These are phyloP conservation scores for Eidolon helvum DNA, from an alignment of 2,113 vertebrate genomes.

Conservation along the genomic window DNA sequence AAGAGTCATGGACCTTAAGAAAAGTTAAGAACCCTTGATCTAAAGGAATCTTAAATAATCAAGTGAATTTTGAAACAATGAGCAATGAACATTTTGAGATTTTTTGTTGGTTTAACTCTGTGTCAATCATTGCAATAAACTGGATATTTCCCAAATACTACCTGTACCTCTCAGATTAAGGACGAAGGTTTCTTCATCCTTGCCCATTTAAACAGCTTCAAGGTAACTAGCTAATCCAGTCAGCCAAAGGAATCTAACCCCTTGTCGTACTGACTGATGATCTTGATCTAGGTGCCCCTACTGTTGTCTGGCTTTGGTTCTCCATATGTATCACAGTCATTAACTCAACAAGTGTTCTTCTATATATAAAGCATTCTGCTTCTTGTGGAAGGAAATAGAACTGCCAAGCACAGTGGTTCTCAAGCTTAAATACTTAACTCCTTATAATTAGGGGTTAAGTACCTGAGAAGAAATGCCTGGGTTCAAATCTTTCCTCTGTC, in stretches of 20 bases:
- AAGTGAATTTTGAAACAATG: neutral
- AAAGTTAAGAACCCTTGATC: neutral
- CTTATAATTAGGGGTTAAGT: neutral
- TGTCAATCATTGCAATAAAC: neutral
- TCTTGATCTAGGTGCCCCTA: neutral
- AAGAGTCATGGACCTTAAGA: neutral
- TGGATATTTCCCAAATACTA: neutral
- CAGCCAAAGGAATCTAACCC: neutral
- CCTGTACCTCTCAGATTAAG: neutral
- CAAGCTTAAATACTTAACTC: neutral
- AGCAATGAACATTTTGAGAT: neutral
- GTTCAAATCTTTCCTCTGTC: neutral
- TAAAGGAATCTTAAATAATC: neutral
- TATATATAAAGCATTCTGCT: neutral
- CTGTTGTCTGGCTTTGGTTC: neutral
- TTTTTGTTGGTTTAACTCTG: neutral
- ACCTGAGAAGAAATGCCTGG: neutral
- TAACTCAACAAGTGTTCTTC: neutral
- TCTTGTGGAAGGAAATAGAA: neutral
- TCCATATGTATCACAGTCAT: neutral
- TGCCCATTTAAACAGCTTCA: neutral
- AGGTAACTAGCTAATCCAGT: neutral
- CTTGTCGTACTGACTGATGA: neutral
- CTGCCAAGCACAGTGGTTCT: neutral
- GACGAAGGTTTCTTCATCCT: slow-evolving; percentile 16